Base-by-base conservation (phyloP, 2,888 invertebrate genomes). In the Uropetala carovei region DNA sequence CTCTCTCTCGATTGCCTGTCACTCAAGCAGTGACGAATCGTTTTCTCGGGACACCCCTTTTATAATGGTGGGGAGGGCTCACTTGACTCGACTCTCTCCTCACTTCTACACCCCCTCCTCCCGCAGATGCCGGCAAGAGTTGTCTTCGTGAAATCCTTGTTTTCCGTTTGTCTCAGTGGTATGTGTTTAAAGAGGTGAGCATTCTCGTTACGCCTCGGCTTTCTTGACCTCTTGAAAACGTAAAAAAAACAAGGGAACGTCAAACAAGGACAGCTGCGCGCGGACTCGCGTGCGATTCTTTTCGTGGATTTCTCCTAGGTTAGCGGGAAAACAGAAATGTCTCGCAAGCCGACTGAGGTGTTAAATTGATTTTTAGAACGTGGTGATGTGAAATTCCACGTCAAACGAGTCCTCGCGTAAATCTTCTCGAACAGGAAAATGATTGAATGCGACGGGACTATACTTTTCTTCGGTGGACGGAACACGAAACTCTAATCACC, bases 21-120 rank as follows among this genome's bases (percentile, higher is more conserved):
- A 75, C 75, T 75, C 75, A 75, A 75, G 75, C 75, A 75, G 75
- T 75, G 75, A 75, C 75, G 75, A 75, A 75, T 75, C 75, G 75
- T 75, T 75, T 75, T 75, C 75, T 75, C 27, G 75, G 75, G 75
- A 75, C 75, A 75, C 27, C 75, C 75, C 75, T 75, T 75, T 75
- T 75, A 27, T 75, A 75, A 75, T 75, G 22, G 22, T 27, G 43
- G 43, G 43, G 43, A 43, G 43, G 43, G 43, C 43, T n/a, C 1
- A 43, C 5, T 43, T 43, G n/a, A n/a, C 43, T 43, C 5, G 43
- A 43, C 43, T 43, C 43, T 43, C 43, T 43, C 5, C 43, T 43
- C 43, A 5, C 43, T 43, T 43, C n/a, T 64, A n/a, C n/a, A n/a
- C 18, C 64, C 64, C n/a, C 64, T n/a, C 22, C n/a, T 75, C 75